Conservation (phyloP, 2,888 invertebrate species). For the Lucinisca nassula region DNA sequence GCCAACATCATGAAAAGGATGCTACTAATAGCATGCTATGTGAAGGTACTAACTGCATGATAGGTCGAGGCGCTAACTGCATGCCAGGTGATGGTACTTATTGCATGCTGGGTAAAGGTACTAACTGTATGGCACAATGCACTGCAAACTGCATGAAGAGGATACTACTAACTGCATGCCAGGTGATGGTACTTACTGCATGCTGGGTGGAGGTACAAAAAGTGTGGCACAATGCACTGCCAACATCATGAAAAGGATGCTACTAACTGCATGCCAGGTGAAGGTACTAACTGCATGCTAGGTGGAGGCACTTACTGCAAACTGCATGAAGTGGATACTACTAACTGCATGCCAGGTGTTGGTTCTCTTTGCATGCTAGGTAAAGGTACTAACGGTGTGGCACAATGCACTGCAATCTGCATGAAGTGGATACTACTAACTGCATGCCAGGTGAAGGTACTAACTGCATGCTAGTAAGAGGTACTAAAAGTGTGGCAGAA, state of each 20-base stretch:
- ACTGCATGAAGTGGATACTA: no score
- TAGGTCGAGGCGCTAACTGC: background rate
- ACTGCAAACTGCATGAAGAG: background rate
- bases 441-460: no score
- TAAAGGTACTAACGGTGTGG: background rate
- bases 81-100: background rate
- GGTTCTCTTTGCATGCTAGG: background rate
- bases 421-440: no score
- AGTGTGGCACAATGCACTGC: no score
- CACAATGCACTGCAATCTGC: no score
- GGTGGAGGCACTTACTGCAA: no score
- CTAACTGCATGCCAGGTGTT: no score
- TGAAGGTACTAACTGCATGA: background rate
- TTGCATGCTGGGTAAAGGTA: background rate
- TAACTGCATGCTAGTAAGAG: background rate
- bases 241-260: no score
- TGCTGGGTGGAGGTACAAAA: constrained; percentile 5
- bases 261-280: background rate
- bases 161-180: background rate
- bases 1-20: background rate
- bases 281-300: background rate
- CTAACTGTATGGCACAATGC: background rate
- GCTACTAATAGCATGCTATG: background rate
- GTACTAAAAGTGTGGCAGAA: no score
- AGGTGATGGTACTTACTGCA: background rate